A percentile compares a stretch with the other conserved stretches of the same genome.
phyloP scores from a whole-genome alignment of 2,888 invertebrate species.

The Lasioglossum lativentre region DNA sequence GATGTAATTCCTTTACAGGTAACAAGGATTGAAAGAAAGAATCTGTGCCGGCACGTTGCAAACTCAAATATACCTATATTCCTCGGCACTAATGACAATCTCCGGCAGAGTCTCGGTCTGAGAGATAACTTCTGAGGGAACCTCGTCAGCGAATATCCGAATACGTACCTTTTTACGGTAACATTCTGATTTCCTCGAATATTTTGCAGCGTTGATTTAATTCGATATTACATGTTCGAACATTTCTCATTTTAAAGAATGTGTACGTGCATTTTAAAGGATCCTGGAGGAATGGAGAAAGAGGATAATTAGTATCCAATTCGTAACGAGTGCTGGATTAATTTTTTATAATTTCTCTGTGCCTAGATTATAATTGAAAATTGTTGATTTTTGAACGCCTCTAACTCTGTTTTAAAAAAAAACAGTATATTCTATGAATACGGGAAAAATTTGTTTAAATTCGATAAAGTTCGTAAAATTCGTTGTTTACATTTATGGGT shows the following conservation, averaged over 20 bases:
- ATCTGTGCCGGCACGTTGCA: slow-evolving; percentile 23
- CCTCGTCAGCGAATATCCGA: not conserved
- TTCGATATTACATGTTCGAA: not conserved
- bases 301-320: too few relatives aligned
- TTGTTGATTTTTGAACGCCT: too few relatives aligned
- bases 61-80: slow-evolving; percentile 1
- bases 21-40: slow-evolving; percentile 62
- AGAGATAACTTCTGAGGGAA: not conserved
- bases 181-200: not conserved
- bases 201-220: not conserved
- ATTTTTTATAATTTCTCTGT: too few relatives aligned
- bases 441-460: too few relatives aligned
- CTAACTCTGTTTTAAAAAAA: too few relatives aligned
- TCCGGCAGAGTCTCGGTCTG: not conserved
- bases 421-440: too few relatives aligned
- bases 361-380: too few relatives aligned
- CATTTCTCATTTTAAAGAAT: not conserved
- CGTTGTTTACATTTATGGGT: not conserved
- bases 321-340: too few relatives aligned
- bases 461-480: too few relatives aligned
- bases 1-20: slow-evolving; percentile 55
- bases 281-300: not conserved
- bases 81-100: not conserved
- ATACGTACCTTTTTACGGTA: not conserved
- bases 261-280: too few relatives aligned